Evolutionary conservation across 2,797 vertebrate genomes (phyloP), one percentile per base, ranked within the genome.

Genomic region (Clangula hyemalis): DNA sequence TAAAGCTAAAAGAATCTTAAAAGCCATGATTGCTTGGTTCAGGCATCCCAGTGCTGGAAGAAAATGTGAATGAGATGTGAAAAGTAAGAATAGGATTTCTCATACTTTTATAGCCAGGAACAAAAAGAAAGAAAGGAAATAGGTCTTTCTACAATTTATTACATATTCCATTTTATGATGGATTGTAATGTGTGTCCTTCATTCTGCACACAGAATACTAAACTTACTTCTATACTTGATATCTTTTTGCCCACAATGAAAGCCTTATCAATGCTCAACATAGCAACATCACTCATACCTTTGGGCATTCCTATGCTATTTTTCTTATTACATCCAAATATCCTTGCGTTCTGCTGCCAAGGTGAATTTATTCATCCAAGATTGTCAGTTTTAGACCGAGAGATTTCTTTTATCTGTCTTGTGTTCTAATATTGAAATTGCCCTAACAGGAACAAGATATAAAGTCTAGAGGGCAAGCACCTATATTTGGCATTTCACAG

Each of bases 391-490:
- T 96, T 79, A 88, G 93, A 94, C 85, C 8, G 13, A 62, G 19
- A 66, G 71, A 93, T 90, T 95, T 95, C 91, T 93, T 97, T 92
- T 93, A 96, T 95, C 92, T 92, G 82, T 69, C 82, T 69, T 56
- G 47, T 90, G 83, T 86, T 94, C 89, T 93, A 90, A 94, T 94
- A 95, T 30, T 73, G 96, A 93, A 76, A 53, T 56, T 76, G 78
- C 94, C 96, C 93, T 91, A 60, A 84, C 96, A 97, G 93, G 88
- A 95, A 82, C n/a, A 24, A 92, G 90, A 96, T 71, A 36, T 80
- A 19, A 94, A 93, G 84, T 87, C 81, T 74, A 70, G 86, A 83
- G 90, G 68, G 81, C 0, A 8, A 95, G 54, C 0, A 14, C 78
- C 90, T 83, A 7, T 81, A 87, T 92, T 87, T 85, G 95, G 78